Evolutionary conservation across 2,888 invertebrate species (phyloP).

Genomic region (Chesias legatella): DNA sequence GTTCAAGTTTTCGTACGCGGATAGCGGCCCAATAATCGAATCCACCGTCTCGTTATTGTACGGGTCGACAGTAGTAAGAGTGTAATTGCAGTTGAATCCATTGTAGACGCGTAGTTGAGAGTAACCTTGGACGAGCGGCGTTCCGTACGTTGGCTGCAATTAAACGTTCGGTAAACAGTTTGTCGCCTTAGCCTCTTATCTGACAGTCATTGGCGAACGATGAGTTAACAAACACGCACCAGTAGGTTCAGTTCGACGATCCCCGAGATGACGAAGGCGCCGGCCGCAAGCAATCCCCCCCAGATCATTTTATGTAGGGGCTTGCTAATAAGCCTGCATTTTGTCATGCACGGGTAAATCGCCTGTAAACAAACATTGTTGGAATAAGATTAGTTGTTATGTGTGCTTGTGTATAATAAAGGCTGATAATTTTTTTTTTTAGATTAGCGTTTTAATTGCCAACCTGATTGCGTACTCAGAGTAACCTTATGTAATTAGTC

Average conservation of each 20-base stretch:
- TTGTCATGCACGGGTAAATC: slow-evolving; percentile 89
- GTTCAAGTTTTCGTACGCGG: slow-evolving; percentile 65
- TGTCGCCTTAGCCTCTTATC: slow-evolving; percentile 10
- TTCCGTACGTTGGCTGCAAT: slow-evolving; percentile 79
- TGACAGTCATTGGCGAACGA: background rate
- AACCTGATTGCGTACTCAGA: background rate
- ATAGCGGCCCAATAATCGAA: slow-evolving; percentile 49
- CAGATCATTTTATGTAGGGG: slow-evolving; percentile 93
- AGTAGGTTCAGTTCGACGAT: slow-evolving; percentile 89
- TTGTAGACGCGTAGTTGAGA: slow-evolving; percentile 87
- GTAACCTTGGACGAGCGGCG: slow-evolving; percentile 77
- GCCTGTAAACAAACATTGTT: slow-evolving; percentile 49
- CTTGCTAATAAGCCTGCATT: slow-evolving; percentile 84
- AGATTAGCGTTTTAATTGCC: too few relatives aligned
- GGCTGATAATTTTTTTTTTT: background rate
- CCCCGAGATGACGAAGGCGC: slow-evolving; percentile 93
- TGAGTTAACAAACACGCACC: slow-evolving; percentile 58
- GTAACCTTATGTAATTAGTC: background rate
- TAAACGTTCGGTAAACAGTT: slow-evolving; percentile 12
- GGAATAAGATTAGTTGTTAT: background rate
- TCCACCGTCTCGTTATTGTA: slow-evolving; percentile 31
- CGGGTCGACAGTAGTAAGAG: slow-evolving; percentile 42
- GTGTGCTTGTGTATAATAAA: background rate
- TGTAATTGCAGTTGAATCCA: slow-evolving; percentile 79
- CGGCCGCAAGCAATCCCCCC: slow-evolving; percentile 92